phyloP scores from a whole-genome alignment of 2,888 invertebrate species.

The Erebia palarica region DNA sequence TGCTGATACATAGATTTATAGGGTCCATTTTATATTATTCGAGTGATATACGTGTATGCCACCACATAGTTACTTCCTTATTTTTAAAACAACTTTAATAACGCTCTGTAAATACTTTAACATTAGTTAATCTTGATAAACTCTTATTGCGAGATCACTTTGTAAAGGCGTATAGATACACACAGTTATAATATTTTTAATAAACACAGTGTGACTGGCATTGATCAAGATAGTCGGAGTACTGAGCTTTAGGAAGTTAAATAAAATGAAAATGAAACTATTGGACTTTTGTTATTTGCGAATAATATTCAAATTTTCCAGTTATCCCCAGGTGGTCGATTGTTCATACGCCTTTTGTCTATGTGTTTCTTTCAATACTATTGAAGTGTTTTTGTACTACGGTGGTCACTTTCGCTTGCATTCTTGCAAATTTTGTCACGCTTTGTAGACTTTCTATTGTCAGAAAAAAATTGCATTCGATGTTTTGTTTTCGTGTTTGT shows the following conservation, averaged over 20 bases:
- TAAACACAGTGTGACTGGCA: slow-evolving; percentile 43
- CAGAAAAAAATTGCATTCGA: slow-evolving; percentile 42
- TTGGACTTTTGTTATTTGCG: slow-evolving; percentile 55
- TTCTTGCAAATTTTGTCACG: slow-evolving; percentile 63
- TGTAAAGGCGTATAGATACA: background rate
- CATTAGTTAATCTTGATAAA: slow-evolving; percentile 20
- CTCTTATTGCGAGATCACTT: slow-evolving; percentile 18
- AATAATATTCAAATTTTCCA: slow-evolving; percentile 74
- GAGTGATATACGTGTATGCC: slow-evolving; percentile 21
- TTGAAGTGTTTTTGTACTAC: slow-evolving; percentile 45
- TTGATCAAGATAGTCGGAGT: slow-evolving; percentile 50
- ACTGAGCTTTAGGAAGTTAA: slow-evolving; percentile 52
- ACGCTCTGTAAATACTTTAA: slow-evolving; percentile 12
- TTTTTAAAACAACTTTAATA: slow-evolving; percentile 16
- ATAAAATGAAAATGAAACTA: slow-evolving; percentile 64
- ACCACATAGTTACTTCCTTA: slow-evolving; percentile 17
- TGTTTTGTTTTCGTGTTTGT: slow-evolving; percentile 65
- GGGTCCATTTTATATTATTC: slow-evolving; percentile 23
- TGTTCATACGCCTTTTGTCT: slow-evolving; percentile 46
- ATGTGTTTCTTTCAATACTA: slow-evolving; percentile 46
- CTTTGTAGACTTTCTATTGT: slow-evolving; percentile 59
- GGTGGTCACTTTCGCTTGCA: slow-evolving; percentile 70
- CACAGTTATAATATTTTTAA: slow-evolving; percentile 12
- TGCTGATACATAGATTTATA: slow-evolving; percentile 46
- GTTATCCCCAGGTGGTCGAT: slow-evolving; percentile 71